Conservation (phyloP, 1,140 invertebrate species). For the Zaprionus ghesquierei region DNA sequence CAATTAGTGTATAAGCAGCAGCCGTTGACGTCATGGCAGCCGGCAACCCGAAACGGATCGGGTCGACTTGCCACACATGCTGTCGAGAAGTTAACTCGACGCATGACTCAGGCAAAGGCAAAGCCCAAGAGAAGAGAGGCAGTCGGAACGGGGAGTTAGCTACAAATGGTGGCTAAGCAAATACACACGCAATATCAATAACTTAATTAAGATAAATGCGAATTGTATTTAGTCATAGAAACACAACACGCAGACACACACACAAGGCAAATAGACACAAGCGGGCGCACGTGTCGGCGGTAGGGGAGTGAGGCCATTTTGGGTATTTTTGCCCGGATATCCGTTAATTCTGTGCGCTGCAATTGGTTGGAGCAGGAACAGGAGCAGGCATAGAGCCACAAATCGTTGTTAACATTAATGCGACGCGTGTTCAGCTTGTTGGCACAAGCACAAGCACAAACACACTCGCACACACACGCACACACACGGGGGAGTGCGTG, state of each 20-base stretch:
- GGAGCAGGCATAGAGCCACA: conserved; percentile 15
- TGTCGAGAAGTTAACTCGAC: background rate
- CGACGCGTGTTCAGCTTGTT: conserved; percentile 70
- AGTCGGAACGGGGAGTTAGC: background rate
- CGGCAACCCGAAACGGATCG: background rate
- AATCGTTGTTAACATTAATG: conserved; percentile 72
- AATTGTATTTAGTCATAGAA: conserved; percentile 67
- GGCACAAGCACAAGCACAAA: conserved; percentile 13
- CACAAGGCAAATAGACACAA: background rate
- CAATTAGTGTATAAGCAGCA: conserved; percentile 51
- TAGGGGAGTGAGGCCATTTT: conserved; percentile 10
- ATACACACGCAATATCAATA: conserved; percentile 71
- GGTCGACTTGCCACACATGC: conserved; percentile 1
- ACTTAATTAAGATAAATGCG: conserved; percentile 80
- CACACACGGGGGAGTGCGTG: conserved; percentile 39
- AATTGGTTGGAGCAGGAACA: conserved; percentile 29
- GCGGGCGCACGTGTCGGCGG: conserved; percentile 8
- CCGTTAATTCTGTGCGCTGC: conserved; percentile 30
- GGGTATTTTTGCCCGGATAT: conserved; percentile 59
- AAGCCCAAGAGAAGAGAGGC: background rate
- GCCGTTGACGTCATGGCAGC: conserved; percentile 35
- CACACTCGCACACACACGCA: conserved; percentile 19
- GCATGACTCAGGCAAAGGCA: conserved; percentile 28
- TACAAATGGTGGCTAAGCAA: conserved; percentile 13
- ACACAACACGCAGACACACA: conserved; percentile 21